Percentiles rank a stretch among this genome's conserved stretches.
Evolutionary conservation across 2,113 vertebrate species (phyloP).

Genomic region (Sylvilagus bachmani): DNA sequence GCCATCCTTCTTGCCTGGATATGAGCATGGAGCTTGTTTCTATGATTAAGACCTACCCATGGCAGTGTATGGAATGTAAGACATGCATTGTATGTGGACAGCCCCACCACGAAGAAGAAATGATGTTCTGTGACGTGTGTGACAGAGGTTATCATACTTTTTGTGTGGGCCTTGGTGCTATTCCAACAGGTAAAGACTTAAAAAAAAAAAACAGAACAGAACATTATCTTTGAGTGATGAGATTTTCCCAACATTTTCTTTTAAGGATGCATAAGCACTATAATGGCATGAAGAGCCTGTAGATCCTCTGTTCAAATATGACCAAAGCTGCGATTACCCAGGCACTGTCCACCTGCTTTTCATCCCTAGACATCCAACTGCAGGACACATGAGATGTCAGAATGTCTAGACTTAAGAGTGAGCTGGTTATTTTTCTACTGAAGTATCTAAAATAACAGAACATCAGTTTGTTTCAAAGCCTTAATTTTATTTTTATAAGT

Average conservation of each 20-base stretch:
- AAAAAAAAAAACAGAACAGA: conserved; percentile 11
- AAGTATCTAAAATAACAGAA: conserved; percentile 1
- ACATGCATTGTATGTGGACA: conserved; percentile 97
- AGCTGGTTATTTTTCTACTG: background rate
- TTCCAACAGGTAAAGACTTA: conserved; percentile 94
- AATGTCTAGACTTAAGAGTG: background rate
- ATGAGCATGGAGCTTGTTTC: conserved; percentile 95
- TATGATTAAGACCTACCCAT: conserved; percentile 97
- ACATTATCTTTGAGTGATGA: background rate
- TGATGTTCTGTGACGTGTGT: conserved; percentile 99
- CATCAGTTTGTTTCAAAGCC: conserved; percentile 27
- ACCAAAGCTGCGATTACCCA: background rate
- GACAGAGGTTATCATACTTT: conserved; percentile 99
- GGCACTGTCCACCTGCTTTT: background rate
- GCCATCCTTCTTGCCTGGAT: conserved; percentile 98
- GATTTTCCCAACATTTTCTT: background rate
- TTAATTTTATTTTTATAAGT: conserved; percentile 67
- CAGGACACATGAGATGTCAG: background rate
- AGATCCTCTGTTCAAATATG: background rate
- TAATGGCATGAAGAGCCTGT: background rate
- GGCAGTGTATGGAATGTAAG: conserved; percentile 99
- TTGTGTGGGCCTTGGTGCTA: conserved; percentile 96
- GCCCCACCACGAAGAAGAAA: conserved; percentile 98
- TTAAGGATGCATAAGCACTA: background rate
- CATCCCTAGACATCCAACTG: background rate